Conservation (phyloP, 2,888 invertebrate species). For the Caenorhabditis sp. region DNA sequence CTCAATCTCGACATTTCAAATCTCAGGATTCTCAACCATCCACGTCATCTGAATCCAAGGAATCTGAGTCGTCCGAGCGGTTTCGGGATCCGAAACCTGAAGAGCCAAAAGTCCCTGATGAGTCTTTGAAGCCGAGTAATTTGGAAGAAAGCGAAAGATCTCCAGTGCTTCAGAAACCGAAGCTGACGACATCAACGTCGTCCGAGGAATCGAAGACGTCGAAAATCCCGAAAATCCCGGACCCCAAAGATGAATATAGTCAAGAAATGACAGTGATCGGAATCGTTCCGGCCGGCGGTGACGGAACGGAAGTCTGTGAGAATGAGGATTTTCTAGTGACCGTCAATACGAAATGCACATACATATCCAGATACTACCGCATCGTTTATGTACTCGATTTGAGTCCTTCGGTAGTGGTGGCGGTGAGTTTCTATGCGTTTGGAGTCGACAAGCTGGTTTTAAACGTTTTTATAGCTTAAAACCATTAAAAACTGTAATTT, state of each 20-base stretch:
- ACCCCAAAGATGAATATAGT: conserved; percentile 41
- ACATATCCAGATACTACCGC: conserved; percentile 88
- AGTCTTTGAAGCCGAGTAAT: background rate
- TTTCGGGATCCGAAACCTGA: background rate
- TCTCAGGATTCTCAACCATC: background rate
- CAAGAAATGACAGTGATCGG: conserved; percentile 73
- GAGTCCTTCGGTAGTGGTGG: conserved; percentile 89
- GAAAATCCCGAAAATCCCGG: background rate
- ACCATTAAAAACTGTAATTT: too few species aligned
- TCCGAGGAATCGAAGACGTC: too few species aligned
- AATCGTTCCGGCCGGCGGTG: conserved; percentile 66
- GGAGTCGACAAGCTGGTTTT: too few species aligned
- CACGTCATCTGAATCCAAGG: too few species aligned
- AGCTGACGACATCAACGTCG: background rate
- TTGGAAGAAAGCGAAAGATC: too few species aligned
- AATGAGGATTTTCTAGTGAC: conserved; percentile 70
- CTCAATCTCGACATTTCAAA: background rate
- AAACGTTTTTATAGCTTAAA: too few species aligned
- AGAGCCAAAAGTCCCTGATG: background rate
- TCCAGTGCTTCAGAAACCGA: background rate
- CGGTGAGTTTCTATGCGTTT: conserved; percentile 87
- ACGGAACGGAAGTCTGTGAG: conserved; percentile 53
- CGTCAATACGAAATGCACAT: conserved; percentile 85
- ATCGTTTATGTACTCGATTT: conserved; percentile 90
- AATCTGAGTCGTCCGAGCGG: too few species aligned